Base-by-base conservation (phyloP, 2,888 invertebrate species). In the Tricholauxania praeusta region DNA sequence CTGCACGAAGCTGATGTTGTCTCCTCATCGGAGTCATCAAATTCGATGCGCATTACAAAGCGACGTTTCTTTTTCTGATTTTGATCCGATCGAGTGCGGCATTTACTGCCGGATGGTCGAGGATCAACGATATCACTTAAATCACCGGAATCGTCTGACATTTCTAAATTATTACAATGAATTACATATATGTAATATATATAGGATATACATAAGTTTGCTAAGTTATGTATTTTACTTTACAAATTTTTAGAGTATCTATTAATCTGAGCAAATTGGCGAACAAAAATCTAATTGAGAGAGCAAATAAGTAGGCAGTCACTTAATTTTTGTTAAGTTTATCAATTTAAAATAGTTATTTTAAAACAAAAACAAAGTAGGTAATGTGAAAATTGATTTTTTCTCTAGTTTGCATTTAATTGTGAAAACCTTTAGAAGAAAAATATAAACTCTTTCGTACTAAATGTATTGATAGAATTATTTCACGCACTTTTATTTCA, bases 21-120 rank as follows among this genome's bases (percentile, higher is more conserved):
- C 19, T 78, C 78, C 72, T 75, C 78, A 55, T 84, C 86, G n/a
- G 84, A 80, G 75, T 86, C 86, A 74, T 85, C 85, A 63, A 86
- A 83, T 76, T 87, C 85, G 60, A 87, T 86, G 74, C 85, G 84
- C 86, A 87, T 87, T 3, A 87, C 85, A 75, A 87, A 85, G 71
- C 85, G 86, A 65, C 85, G 83, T 72, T 83, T 86, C 73, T 80
- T 81, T 72, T 77, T 78, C 69, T 76, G 75, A 72, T 77, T 72
- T n/a, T 52, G 70, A 32, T 66, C 72, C 32, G 59, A 51, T 48
- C 66, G 66, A 64, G 76, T 74, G 22, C 78, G 79, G 60, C 75
- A 74, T 62, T 76, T 79, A 70, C 79, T 80, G 60, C 78, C 73
- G 49, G 80, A 79, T 60, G 81, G 79, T 73, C 78, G 78, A 76